A percentile compares a stretch with the other conserved stretches of the same genome.
These are phyloP conservation scores for Silurus glanis DNA, from an alignment of 2,113 vertebrate species.

Conservation along the genomic window DNA sequence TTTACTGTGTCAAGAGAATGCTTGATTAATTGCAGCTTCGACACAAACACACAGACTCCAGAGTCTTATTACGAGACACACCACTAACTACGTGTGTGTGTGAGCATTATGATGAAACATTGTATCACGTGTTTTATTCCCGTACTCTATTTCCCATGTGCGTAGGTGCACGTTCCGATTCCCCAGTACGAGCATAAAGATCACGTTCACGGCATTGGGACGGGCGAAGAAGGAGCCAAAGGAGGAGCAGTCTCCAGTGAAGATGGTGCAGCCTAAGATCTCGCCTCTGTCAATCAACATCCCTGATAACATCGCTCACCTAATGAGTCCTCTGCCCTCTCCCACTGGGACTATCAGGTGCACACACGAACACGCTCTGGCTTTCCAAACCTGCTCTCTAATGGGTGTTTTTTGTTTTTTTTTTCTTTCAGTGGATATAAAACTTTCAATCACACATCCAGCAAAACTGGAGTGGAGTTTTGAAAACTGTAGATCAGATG, in stretches of 20 bases:
- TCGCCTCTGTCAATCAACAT: slow-evolving; percentile 97
- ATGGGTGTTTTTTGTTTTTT: no score
- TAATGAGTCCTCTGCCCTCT: slow-evolving; percentile 94
- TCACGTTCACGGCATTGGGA: slow-evolving; percentile 92
- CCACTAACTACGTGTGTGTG: neutral
- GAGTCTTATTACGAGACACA: neutral
- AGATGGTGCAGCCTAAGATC: slow-evolving; percentile 90
- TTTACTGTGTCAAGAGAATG: neutral
- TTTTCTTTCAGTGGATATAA: neutral
- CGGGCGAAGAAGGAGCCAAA: slow-evolving; percentile 83
- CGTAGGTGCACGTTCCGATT: slow-evolving; percentile 97
- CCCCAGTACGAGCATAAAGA: slow-evolving; percentile 99
- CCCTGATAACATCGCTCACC: slow-evolving; percentile 95
- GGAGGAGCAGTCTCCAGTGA: slow-evolving; percentile 88
- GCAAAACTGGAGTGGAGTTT: no score
- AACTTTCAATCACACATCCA: no score
- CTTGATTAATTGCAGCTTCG: neutral
- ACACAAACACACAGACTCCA: neutral
- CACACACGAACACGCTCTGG: slow-evolving; percentile 1
- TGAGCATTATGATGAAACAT: neutral
- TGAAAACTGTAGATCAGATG: no score
- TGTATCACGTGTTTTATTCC: neutral
- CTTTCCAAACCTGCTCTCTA: no score
- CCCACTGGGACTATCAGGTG: slow-evolving; percentile 98
- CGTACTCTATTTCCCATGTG: slow-evolving; percentile 37